Evolutionary conservation across 2,113 vertebrate genomes (phyloP), one percentile per base, ranked within the genome.

Genomic region (Sceloporus tristichus): DNA sequence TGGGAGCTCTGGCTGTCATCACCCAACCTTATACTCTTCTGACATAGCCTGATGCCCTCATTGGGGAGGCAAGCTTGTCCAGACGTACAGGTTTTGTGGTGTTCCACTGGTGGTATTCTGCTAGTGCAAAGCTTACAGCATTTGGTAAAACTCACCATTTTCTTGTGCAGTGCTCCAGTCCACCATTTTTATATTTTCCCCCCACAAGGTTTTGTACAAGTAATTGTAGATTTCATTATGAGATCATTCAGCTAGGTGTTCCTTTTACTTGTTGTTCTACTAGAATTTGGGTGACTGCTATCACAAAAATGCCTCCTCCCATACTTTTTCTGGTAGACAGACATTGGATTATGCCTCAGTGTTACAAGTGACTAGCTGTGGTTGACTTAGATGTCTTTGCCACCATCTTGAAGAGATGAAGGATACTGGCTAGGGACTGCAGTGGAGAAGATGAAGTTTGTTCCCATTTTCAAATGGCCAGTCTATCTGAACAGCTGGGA

Each of bases 1-100:
- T 65, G 62, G 70, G 73, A 70, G 62, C 53, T 87, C 87, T 88
- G 87, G 87, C 81, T 84, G 81, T 88, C 81, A 88, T 88, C 87
- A 88, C 74, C n/a, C 84, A 66, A 68, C 48, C 74, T 66, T 56
- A 78, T 56, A n/a, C 34, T 88, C 74, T 56, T 83, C 18, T 19
- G 74, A 68, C 56, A 40, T 74, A 27, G 62, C n/a, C 74, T 56
- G 29, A 71, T 3, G 62, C 42, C 34, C 25, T 83, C 62, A 13
- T 16, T 70, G 53, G 65, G 42, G 42, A 75, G 34, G 23, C 14
- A 88, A 77, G 23, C 9, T 54, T 54, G 27, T 78, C n/a, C 42
- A 84, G 74, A 29, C 21, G 68, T n/a, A 38, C 21, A 70, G 71
- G 18, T 79, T 81, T 87, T 81, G 27, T 76, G 38, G 80, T 42